A percentile compares a stretch with the other conserved stretches of the same genome.
phyloP scores from a whole-genome alignment of 2,888 invertebrate species.

The Cyaniris semiargus region DNA sequence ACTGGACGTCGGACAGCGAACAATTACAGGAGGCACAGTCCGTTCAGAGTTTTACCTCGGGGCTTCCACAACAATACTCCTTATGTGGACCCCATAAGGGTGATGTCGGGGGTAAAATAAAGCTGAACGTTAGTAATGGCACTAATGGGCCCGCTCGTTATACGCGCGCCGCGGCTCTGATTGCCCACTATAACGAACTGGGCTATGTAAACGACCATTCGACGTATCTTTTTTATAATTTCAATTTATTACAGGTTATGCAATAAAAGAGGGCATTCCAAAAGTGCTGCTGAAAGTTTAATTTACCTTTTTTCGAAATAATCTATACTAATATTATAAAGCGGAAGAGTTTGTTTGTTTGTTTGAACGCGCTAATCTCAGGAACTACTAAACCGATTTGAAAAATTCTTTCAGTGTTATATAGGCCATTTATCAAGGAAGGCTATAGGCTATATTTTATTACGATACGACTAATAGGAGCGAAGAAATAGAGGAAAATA shows the following conservation, averaged over 20 bases:
- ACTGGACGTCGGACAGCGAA: slow-evolving; percentile 54
- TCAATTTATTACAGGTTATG: slow-evolving; percentile 14
- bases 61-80: neutral
- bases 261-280: neutral
- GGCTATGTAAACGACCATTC: slow-evolving; percentile 16
- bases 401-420: too few relatives aligned
- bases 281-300: neutral
- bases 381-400: too few relatives aligned
- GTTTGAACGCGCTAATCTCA: too few relatives aligned
- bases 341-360: too few relatives aligned
- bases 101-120: neutral
- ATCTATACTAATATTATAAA: too few relatives aligned
- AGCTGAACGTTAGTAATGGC: slow-evolving; percentile 47
- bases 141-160: slow-evolving; percentile 56
- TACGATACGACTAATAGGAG: too few relatives aligned
- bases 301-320: neutral
- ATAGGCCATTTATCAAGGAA: too few relatives aligned
- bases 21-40: slow-evolving; percentile 67
- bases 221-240: slow-evolving; percentile 16
- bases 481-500: too few relatives aligned
- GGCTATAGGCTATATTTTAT: too few relatives aligned
- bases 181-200: slow-evolving; percentile 40
- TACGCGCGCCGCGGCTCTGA: slow-evolving; percentile 45
- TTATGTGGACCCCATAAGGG: neutral
- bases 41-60: neutral